Evolutionary conservation across 2,888 invertebrate genomes (phyloP).

Genomic region (Pocota personata): DNA sequence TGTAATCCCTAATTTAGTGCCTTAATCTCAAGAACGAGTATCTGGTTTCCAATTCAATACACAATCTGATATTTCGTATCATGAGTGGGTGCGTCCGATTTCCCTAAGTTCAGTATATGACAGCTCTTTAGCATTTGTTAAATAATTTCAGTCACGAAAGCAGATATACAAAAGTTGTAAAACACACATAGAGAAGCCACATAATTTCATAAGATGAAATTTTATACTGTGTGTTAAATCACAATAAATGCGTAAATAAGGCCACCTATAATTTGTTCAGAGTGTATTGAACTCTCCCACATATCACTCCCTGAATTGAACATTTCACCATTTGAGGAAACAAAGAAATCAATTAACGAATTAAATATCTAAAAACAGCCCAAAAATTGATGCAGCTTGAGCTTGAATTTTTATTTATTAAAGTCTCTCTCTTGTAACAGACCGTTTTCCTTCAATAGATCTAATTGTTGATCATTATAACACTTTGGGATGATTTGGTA

Average conservation of each 20-base stretch:
- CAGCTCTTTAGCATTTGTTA: neutral
- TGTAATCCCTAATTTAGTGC: no score
- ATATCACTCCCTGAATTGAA: neutral
- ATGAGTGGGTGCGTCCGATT: neutral
- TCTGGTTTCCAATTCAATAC: neutral
- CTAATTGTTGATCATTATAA: no score
- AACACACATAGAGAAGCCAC: neutral
- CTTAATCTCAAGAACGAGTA: no score
- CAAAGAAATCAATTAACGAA: neutral
- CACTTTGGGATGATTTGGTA: no score
- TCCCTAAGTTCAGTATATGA: neutral
- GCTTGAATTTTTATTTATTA: no score
- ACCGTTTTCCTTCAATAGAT: no score
- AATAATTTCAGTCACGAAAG: neutral
- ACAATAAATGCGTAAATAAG: neutral
- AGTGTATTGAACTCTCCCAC: constrained; percentile 17
- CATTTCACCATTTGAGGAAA: neutral
- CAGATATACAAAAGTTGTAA: neutral
- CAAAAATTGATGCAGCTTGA: no score
- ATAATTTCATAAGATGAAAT: neutral
- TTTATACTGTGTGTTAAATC: neutral
- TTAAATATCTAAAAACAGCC: neutral
- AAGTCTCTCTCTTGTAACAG: no score
- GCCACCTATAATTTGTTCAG: neutral
- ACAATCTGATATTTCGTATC: neutral